Evolutionary conservation across 2,888 invertebrate genomes (phyloP), one percentile per base, ranked within the genome.

Genomic region (Octonoba sinensis): DNA sequence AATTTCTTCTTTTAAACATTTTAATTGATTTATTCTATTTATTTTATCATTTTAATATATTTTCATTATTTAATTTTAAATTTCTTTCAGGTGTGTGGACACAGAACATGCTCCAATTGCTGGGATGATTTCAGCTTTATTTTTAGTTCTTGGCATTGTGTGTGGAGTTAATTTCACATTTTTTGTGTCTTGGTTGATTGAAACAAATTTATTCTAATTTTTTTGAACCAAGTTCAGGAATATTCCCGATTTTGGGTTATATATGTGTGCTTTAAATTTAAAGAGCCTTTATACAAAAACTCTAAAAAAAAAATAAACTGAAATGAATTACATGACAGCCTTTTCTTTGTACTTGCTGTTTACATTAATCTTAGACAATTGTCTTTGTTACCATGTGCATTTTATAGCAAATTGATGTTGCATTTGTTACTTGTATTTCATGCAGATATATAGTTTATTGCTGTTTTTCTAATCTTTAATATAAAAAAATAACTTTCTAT

Each of bases 41-140:
- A 62, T 22, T 16, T 49, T 49, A n/a, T n/a, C 15, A 49, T 15
- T 49, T 49, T 49, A 49, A 49, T 49, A 13, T 15, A 49, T 49
- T 49, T 49, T 49, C 49, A 49, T 12, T 59, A 13, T 62, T 62
- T 59, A 36, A 15, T 49, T 20, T 20, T 18, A 56, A 20, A 20
- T 36, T 79, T 79, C 85, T 90, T 91, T 64, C 89, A 95, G 96
- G 84, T 92, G 91, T 54, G 95, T 96, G 18, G 93, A 94, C n/a
- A 92, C 93, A 0, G 93, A 95, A 86, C 91, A 96, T 88, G 93
- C 95, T 18, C 90, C 93, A 0, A 93, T 93, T 0, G 98, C 98
- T 0, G 98, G 98, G 77, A 99, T 99, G 99, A 95, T 96, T 88
- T 97, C 95, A 57, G 96, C 95, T 0, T 97, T 99, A 22, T 93